Conservation (phyloP, 2,113 vertebrate species). For the Brachyhypopomus occidentalis region DNA sequence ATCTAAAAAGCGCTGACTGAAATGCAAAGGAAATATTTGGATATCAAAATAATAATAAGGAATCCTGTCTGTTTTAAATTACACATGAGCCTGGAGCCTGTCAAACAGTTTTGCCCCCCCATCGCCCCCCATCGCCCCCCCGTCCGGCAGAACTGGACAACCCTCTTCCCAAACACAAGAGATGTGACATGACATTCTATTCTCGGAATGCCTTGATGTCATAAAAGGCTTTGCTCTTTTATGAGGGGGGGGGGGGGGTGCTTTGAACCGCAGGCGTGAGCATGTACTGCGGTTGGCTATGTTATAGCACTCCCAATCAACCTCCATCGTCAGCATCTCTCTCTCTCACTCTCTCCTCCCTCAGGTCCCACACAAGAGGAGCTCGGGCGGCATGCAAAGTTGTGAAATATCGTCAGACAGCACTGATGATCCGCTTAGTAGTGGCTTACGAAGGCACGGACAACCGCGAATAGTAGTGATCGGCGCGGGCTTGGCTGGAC, state of each 20-base stretch:
- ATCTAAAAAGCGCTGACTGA: too few species aligned
- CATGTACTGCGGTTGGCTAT: neutral
- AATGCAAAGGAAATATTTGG: too few species aligned
- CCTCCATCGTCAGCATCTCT: neutral
- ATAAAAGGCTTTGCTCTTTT: slow-evolving; percentile 30
- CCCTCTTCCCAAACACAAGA: slow-evolving; percentile 3
- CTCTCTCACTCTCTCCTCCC: slow-evolving; percentile 33
- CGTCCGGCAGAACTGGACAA: neutral
- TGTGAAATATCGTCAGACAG: slow-evolving; percentile 99
- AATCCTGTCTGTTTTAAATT: too few species aligned
- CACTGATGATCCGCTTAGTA: slow-evolving; percentile 99
- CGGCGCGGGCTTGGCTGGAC: slow-evolving; percentile 94
- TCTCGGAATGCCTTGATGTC: slow-evolving; percentile 37
- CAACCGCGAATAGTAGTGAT: slow-evolving; percentile 98
- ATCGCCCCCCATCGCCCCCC: too few species aligned
- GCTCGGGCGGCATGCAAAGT: slow-evolving; percentile 99
- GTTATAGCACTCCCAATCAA: neutral
- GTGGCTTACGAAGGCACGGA: slow-evolving; percentile 86
- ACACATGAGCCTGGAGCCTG: too few species aligned
- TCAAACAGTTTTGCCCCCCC: too few species aligned
- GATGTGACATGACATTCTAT: slow-evolving; percentile 1
- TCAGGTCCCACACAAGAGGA: slow-evolving; percentile 88
- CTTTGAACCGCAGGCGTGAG: slow-evolving; percentile 3
- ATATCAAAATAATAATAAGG: too few species aligned
- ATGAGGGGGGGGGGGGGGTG: slow-evolving; percentile 3